A percentile compares a stretch with the other conserved stretches of the same genome.
phyloP scores from a whole-genome alignment of 2,888 invertebrate genomes.

The Lagria hirta region DNA sequence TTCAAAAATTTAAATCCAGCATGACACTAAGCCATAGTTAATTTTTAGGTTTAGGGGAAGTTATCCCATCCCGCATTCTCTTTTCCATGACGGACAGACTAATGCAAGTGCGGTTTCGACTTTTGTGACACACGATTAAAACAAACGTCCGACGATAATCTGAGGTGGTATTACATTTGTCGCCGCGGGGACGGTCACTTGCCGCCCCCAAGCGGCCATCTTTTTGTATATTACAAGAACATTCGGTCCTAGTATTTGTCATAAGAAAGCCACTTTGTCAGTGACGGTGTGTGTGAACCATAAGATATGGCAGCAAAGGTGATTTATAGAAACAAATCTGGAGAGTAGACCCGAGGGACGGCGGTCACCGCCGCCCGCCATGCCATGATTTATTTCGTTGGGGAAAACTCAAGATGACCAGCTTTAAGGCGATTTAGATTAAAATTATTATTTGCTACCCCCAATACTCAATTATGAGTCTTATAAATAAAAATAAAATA shows the following conservation, averaged over 20 bases:
- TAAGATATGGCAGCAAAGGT: constrained; percentile 24
- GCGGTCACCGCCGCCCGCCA: constrained; percentile 11
- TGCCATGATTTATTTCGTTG: constrained; percentile 11
- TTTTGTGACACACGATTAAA: constrained; percentile 40
- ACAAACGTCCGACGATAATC: constrained; percentile 37
- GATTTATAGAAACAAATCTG: constrained; percentile 29
- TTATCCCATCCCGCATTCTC: constrained; percentile 9
- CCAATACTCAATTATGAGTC: too few relatives aligned
- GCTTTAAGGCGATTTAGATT: constrained; percentile 9
- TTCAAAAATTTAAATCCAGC: too few relatives aligned
- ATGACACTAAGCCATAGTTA: constrained; percentile 8
- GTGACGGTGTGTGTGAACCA: constrained; percentile 13
- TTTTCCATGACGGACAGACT: constrained; percentile 36
- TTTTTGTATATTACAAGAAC: constrained; percentile 4
- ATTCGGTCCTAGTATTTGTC: constrained; percentile 16
- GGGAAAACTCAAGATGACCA: constrained; percentile 4
- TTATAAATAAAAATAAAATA: too few relatives aligned
- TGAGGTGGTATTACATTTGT: constrained; percentile 18
- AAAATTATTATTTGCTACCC: too few relatives aligned
- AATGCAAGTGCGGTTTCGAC: constrained; percentile 36
- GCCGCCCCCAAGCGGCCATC: constrained; percentile 19
- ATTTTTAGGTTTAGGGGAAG: constrained; percentile 11
- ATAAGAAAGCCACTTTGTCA: constrained; percentile 26
- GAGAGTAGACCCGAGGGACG: constrained; percentile 22
- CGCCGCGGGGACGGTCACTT: constrained; percentile 1